These are phyloP conservation scores for Brenthis daphne DNA, from an alignment of 2,888 invertebrate genomes.

Conservation along the genomic window DNA sequence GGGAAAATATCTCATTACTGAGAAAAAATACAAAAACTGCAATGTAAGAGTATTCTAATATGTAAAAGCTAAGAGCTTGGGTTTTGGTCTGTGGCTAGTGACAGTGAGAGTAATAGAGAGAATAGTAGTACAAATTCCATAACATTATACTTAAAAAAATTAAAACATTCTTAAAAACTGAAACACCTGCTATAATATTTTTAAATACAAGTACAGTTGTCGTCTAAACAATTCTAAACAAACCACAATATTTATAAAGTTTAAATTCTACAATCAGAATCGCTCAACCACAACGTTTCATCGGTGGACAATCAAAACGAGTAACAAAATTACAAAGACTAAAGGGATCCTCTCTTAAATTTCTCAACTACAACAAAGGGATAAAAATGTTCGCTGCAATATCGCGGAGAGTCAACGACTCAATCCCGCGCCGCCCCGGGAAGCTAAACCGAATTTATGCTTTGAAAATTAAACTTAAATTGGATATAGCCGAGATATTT, in stretches of 20 bases:
- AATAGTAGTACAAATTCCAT: no score
- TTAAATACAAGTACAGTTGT: neutral
- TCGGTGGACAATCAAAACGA: slow-evolving; percentile 62
- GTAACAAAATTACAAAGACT: slow-evolving; percentile 66
- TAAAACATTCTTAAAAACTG: no score
- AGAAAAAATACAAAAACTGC: no score
- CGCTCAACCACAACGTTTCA: slow-evolving; percentile 53
- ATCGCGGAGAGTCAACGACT: slow-evolving; percentile 64
- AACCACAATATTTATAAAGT: slow-evolving; percentile 47
- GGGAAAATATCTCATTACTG: no score
- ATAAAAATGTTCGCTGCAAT: slow-evolving; percentile 76
- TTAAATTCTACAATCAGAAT: slow-evolving; percentile 45
- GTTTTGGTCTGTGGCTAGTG: no score
- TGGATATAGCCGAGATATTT: slow-evolving; percentile 73
- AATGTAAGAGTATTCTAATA: no score
- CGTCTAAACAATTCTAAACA: slow-evolving; percentile 42
- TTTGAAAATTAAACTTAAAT: slow-evolving; percentile 80
- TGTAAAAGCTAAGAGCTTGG: no score
- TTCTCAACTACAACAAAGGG: slow-evolving; percentile 71
- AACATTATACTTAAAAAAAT: no score
- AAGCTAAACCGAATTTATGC: slow-evolving; percentile 79
- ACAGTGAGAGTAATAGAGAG: no score
- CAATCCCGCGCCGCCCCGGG: slow-evolving; percentile 68
- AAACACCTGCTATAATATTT: no score
- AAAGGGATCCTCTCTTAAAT: slow-evolving; percentile 63